Evolutionary conservation across 2,888 invertebrate species (phyloP).

Genomic region (Napeogenes sylphis): DNA sequence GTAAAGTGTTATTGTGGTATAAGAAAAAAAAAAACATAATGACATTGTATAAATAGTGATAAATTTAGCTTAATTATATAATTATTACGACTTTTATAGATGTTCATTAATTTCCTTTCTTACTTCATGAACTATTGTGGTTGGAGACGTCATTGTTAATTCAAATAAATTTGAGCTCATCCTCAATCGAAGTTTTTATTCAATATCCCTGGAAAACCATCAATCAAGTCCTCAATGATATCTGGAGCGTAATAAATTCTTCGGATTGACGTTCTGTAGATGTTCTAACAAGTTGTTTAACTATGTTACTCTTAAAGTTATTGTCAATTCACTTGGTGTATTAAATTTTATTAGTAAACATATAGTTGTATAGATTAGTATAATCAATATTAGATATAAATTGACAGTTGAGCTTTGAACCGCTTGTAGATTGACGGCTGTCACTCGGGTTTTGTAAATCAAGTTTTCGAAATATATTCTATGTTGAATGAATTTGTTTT

Average conservation of each 20-base stretch:
- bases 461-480: constrained; percentile 33
- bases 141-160: constrained; percentile 77
- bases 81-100: constrained; percentile 78
- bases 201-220: constrained; percentile 42
- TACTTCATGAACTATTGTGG: constrained; percentile 77
- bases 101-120: constrained; percentile 76
- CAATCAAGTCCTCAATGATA: constrained; percentile 31
- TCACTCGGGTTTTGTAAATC: constrained; percentile 51
- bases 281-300: constrained; percentile 15
- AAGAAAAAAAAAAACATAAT: constrained; percentile 71
- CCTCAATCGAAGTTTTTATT: constrained; percentile 74
- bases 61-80: constrained; percentile 77
- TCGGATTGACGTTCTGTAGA: constrained; percentile 14
- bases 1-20: constrained; percentile 77
- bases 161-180: constrained; percentile 77
- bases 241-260: constrained; percentile 2
- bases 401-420: constrained; percentile 63
- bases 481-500: constrained; percentile 39
- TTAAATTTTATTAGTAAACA: constrained; percentile 49
- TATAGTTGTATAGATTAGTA: constrained; percentile 61
- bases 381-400: constrained; percentile 59
- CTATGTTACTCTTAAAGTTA: constrained; percentile 30
- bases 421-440: constrained; percentile 66
- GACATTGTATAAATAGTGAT: constrained; percentile 78
- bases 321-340: constrained; percentile 50